These are phyloP conservation scores for Megamerina dolium DNA, from an alignment of 2,888 invertebrate species.

Conservation along the genomic window DNA sequence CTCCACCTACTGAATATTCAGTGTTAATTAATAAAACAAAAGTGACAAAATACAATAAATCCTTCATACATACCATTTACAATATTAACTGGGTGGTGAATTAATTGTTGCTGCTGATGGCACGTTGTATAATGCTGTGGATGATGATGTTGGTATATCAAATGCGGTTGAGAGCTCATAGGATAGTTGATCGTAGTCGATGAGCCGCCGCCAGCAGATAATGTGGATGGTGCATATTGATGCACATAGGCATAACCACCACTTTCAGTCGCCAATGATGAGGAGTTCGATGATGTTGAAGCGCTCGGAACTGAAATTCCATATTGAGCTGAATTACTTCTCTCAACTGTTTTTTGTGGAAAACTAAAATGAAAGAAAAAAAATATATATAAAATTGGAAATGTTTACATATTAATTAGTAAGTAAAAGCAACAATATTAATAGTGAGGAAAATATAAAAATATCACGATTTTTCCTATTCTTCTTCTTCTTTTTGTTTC, in stretches of 20 bases:
- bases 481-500: too few species aligned
- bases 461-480: too few species aligned
- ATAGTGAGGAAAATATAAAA: too few species aligned
- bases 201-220: conserved; percentile 25
- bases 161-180: conserved; percentile 24
- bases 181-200: conserved; percentile 30
- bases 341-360: conserved; percentile 49
- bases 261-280: conserved; percentile 27
- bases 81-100: conserved; percentile 19
- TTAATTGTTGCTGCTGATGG: conserved; percentile 41
- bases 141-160: conserved; percentile 33
- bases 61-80: conserved; percentile 15
- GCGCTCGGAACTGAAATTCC: conserved; percentile 36
- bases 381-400: conserved; percentile 1
- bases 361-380: conserved; percentile 36
- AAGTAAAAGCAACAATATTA: too few species aligned
- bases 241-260: conserved; percentile 48
- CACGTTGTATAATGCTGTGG: conserved; percentile 43
- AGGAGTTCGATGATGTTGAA: conserved; percentile 31
- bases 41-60: neutral
- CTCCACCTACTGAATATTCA: too few species aligned
- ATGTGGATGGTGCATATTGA: conserved; percentile 38
- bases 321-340: conserved; percentile 46
- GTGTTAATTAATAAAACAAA: too few species aligned
- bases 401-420: too few species aligned